Evolutionary conservation across 2,888 invertebrate genomes (phyloP).

Genomic region (Rhamphomyia laevipes): DNA sequence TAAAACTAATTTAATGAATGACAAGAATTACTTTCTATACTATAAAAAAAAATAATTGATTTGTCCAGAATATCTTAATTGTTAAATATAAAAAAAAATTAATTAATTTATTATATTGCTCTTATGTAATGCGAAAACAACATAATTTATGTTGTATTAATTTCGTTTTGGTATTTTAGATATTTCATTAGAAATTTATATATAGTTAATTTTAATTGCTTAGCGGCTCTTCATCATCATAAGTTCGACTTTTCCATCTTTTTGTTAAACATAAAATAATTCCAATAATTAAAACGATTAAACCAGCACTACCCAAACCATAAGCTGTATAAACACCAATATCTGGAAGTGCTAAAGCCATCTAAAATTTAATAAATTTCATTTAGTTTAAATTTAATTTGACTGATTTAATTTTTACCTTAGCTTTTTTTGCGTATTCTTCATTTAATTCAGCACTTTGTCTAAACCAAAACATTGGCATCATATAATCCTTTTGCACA

Average conservation of each 20-base stretch:
- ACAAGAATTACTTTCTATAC: no score
- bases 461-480: conserved; percentile 69
- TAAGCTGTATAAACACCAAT: conserved; percentile 30
- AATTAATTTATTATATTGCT: no score
- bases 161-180: no score
- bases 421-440: conserved; percentile 41
- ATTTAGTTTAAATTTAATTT: neutral
- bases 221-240: conserved; percentile 6
- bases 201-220: conserved; percentile 1
- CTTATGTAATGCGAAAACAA: no score
- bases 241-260: conserved; percentile 20
- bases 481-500: conserved; percentile 40
- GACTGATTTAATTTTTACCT: conserved; percentile 18
- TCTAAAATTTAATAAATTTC: conserved; percentile 17
- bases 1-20: no score
- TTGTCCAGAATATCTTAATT: no score
- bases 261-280: conserved; percentile 29
- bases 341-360: conserved; percentile 26
- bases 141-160: no score
- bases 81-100: no score
- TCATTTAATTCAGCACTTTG: conserved; percentile 50
- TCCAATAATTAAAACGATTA: conserved; percentile 25
- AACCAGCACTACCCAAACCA: conserved; percentile 24
- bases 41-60: no score
- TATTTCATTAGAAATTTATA: no score